Percentiles rank a stretch among this genome's conserved stretches.
These are phyloP conservation scores for Caligus rogercresseyi DNA, from an alignment of 1,140 invertebrate genomes.

Conservation along the genomic window DNA sequence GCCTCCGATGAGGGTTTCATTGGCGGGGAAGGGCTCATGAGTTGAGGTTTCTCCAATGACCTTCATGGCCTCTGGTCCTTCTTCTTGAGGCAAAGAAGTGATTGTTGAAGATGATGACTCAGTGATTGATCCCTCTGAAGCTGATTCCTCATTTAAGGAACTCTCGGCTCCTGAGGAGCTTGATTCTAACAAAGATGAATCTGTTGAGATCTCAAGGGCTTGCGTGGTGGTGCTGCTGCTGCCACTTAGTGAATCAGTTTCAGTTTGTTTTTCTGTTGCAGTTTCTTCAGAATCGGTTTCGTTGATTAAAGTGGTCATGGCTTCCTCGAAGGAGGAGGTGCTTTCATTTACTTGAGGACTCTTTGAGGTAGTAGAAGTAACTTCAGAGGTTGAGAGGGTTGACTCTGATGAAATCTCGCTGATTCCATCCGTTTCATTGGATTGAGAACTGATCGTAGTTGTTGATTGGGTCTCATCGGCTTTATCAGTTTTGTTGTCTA, in stretches of 20 bases:
- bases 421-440: too few species aligned
- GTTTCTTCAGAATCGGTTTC: constrained; percentile 19
- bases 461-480: too few species aligned
- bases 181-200: constrained; percentile 12
- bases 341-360: too few species aligned
- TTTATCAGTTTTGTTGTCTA: too few species aligned
- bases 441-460: too few species aligned
- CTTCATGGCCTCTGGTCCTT: neutral
- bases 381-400: too few species aligned
- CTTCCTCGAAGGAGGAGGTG: too few species aligned
- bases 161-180: too few species aligned
- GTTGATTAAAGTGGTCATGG: too few species aligned
- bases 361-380: too few species aligned
- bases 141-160: constrained; percentile 3
- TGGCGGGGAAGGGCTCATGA: neutral
- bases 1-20: neutral
- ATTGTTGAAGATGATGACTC: neutral
- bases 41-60: neutral
- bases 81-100: neutral
- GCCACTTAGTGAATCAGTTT: constrained; percentile 9
- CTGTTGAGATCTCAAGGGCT: constrained; percentile 18
- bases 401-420: too few species aligned
- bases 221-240: neutral
- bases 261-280: constrained; percentile 22
- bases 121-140: neutral